Evolutionary conservation across 2,797 vertebrate species (phyloP).

Genomic region (Otus scops): DNA sequence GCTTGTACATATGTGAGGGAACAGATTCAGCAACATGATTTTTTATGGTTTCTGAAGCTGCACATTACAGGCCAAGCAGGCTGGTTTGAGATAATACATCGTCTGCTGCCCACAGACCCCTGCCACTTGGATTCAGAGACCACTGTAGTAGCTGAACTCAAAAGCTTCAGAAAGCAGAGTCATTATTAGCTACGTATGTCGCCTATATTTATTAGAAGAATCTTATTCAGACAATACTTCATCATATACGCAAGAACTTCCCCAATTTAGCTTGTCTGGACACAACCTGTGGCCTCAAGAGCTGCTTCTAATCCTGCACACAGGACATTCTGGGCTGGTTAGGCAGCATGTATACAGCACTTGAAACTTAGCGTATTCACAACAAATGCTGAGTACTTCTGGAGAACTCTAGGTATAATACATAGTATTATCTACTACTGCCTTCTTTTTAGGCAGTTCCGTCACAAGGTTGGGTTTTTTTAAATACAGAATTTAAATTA

Average conservation of each 20-base stretch:
- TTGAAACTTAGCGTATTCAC: not conserved
- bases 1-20: not conserved
- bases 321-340: not conserved
- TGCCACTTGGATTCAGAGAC: not conserved
- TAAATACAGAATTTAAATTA: not conserved
- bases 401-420: not conserved
- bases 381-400: not conserved
- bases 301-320: not conserved
- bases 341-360: not conserved
- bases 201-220: not conserved
- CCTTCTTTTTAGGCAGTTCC: not conserved
- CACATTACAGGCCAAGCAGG: not conserved
- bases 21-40: not conserved
- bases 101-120: not conserved
- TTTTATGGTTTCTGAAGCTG: not conserved
- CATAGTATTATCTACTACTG: not conserved
- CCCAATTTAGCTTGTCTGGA: not conserved
- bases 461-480: not conserved
- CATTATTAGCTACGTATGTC: fast-evolving
- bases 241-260: not conserved
- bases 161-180: not conserved
- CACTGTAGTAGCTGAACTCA: not conserved
- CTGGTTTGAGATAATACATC: not conserved
- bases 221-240: not conserved
- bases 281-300: not conserved